Conservation (phyloP, 2,797 vertebrate species). For the Pangasius krempfi region DNA sequence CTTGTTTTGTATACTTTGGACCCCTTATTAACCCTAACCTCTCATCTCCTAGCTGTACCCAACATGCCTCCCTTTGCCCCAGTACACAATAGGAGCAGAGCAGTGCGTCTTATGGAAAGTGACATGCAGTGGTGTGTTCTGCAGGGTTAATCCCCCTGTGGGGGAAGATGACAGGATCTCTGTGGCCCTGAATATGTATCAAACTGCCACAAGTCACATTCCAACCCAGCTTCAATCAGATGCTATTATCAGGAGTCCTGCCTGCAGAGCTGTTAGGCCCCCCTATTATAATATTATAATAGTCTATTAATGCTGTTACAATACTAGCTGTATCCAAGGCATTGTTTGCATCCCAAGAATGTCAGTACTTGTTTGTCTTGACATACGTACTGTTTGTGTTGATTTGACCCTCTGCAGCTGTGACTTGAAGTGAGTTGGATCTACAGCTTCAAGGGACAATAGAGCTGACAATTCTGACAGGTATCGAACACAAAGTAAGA, state of each 20-base stretch:
- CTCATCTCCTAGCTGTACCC: slow-evolving; percentile 21
- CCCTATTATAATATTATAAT: slow-evolving; percentile 28
- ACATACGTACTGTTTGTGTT: slow-evolving; percentile 31
- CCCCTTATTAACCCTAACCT: slow-evolving; percentile 33
- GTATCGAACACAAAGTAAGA: slow-evolving; percentile 33
- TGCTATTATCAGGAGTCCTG: slow-evolving; percentile 27
- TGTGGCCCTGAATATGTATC: slow-evolving; percentile 25
- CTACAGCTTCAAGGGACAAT: slow-evolving; percentile 18
- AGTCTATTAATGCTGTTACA: slow-evolving; percentile 12
- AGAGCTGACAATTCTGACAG: slow-evolving; percentile 39
- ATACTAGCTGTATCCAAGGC: slow-evolving; percentile 3
- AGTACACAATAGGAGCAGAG: slow-evolving; percentile 31
- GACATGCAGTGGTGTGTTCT: slow-evolving; percentile 21
- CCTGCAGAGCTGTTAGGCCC: slow-evolving; percentile 13
- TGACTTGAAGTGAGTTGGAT: slow-evolving; percentile 19
- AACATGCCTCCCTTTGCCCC: slow-evolving; percentile 8
- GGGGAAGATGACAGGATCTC: slow-evolving; percentile 37
- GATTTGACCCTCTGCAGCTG: slow-evolving; percentile 40
- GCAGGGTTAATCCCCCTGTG: slow-evolving; percentile 22
- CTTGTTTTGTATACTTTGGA: slow-evolving; percentile 21
- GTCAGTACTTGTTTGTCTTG: slow-evolving; percentile 39
- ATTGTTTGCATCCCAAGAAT: slow-evolving; percentile 33
- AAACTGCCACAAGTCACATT: slow-evolving; percentile 46
- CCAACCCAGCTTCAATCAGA: slow-evolving; percentile 23
- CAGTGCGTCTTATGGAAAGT: slow-evolving; percentile 37